Evolutionary conservation across 2,888 invertebrate genomes (phyloP).

Genomic region (Ashinkailepas kermadecensis): DNA sequence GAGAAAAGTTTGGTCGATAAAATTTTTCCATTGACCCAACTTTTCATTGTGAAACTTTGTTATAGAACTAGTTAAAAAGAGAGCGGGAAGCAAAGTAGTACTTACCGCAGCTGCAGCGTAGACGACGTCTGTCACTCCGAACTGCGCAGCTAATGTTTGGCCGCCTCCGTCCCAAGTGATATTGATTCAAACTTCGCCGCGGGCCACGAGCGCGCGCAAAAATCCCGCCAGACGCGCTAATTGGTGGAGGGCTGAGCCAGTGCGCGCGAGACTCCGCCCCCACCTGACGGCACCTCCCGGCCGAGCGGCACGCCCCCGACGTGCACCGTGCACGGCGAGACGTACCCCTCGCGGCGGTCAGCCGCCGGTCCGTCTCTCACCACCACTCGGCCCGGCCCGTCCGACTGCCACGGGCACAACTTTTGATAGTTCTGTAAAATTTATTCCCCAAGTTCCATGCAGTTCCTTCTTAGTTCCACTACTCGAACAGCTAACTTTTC

Average conservation of each 20-base stretch:
- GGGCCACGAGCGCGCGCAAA: slow-evolving; percentile 7
- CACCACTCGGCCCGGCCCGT: not conserved
- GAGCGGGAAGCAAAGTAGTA: not conserved
- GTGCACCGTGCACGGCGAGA: not conserved
- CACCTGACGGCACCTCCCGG: not conserved
- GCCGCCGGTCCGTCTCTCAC: not conserved
- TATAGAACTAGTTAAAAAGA: slow-evolving; percentile 17
- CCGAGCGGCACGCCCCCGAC: not conserved
- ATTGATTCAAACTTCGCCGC: slow-evolving; percentile 6
- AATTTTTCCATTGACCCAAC: slow-evolving; percentile 18
- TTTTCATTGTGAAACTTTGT: slow-evolving; percentile 22
- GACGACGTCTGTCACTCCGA: too few relatives aligned
- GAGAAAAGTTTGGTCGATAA: slow-evolving; percentile 23
- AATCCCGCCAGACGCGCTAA: slow-evolving; percentile 6
- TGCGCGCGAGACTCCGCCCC: slow-evolving; percentile 3
- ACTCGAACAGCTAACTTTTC: slow-evolving; percentile 13
- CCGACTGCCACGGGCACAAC: not conserved
- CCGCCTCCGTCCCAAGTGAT: not conserved
- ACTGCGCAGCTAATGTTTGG: not conserved
- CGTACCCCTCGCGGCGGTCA: not conserved
- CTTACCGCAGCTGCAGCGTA: not conserved
- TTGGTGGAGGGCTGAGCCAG: not conserved
- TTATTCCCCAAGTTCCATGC: slow-evolving; percentile 22
- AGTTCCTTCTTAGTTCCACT: slow-evolving; percentile 16
- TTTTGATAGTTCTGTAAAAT: slow-evolving; percentile 21